Conservation (phyloP, 2,113 vertebrate species). For the Dascyllus trimaculatus region DNA sequence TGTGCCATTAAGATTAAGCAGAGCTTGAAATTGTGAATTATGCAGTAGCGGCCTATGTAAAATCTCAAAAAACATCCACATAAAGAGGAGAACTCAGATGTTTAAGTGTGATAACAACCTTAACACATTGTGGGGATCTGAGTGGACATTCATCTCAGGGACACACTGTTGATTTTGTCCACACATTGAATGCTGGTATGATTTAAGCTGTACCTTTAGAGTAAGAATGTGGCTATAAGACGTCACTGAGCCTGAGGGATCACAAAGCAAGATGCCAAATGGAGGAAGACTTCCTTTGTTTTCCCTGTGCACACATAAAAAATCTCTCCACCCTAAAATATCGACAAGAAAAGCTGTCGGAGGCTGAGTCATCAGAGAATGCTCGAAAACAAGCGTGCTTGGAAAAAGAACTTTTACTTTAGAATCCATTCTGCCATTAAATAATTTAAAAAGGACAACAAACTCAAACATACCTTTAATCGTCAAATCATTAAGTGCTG, state of each 20-base stretch:
- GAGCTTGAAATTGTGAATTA: conserved; percentile 70
- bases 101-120: conserved; percentile 36
- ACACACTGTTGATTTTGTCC: not conserved
- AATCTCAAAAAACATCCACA: conserved; percentile 7
- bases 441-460: conserved; percentile 2
- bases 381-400: conserved; percentile 10
- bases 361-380: conserved; percentile 33
- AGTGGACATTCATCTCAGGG: not conserved
- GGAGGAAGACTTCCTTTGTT: conserved; percentile 49
- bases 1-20: conserved; percentile 51
- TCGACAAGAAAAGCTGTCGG: conserved; percentile 38
- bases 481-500: not conserved
- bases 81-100: conserved; percentile 2
- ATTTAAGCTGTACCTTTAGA: conserved; percentile 22
- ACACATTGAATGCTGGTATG: conserved; percentile 14
- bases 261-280: conserved; percentile 49
- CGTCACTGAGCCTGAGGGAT: conserved; percentile 37
- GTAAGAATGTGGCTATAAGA: conserved; percentile 7
- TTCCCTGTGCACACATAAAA: conserved; percentile 50
- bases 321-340: conserved; percentile 60
- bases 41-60: conserved; percentile 24
- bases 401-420: not conserved
- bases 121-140: not conserved
- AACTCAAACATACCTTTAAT: conserved; percentile 12
- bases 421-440: not conserved